Conservation (phyloP, 2,888 invertebrate genomes). For the Stenotaenia linearis region DNA sequence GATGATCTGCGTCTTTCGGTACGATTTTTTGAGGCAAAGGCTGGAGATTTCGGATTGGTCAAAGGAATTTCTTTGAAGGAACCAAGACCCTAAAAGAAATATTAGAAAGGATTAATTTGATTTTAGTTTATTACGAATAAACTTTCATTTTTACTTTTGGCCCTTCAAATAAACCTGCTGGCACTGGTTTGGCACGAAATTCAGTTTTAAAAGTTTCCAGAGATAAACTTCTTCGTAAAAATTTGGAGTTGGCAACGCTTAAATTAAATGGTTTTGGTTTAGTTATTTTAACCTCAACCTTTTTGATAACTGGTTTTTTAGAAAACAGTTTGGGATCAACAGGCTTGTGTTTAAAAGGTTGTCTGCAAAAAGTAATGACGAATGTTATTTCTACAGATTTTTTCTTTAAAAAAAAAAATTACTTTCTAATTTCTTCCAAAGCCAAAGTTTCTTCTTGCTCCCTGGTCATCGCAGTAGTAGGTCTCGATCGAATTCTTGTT, state of each 20-base stretch:
- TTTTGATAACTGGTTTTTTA: constrained; percentile 51
- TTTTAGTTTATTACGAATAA: constrained; percentile 35
- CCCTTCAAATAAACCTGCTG: constrained; percentile 53
- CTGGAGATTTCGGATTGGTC: not conserved
- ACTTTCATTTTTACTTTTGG: constrained; percentile 41
- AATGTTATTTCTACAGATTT: not conserved
- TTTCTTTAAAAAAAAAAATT: constrained; percentile 27
- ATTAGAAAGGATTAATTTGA: not conserved
- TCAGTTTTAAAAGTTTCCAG: constrained; percentile 41
- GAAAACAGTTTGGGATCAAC: constrained; percentile 57
- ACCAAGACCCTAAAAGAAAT: constrained; percentile 42
- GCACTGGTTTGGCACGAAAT: constrained; percentile 58
- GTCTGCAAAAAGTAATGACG: constrained; percentile 44
- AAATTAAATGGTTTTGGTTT: constrained; percentile 61
- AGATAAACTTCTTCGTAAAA: not conserved
- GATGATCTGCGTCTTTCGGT: not conserved
- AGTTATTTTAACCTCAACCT: constrained; percentile 56
- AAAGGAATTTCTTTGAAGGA: constrained; percentile 40
- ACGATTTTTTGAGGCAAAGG: not conserved
- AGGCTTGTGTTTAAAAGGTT: constrained; percentile 62
- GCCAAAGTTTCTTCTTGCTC: constrained; percentile 60
- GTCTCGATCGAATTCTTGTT: constrained; percentile 56
- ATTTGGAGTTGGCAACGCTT: constrained; percentile 51
- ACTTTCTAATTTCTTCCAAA: constrained; percentile 60
- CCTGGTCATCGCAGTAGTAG: constrained; percentile 54